Evolutionary conservation across 2,888 invertebrate species (phyloP).

Genomic region (Perizoma affinitatum): DNA sequence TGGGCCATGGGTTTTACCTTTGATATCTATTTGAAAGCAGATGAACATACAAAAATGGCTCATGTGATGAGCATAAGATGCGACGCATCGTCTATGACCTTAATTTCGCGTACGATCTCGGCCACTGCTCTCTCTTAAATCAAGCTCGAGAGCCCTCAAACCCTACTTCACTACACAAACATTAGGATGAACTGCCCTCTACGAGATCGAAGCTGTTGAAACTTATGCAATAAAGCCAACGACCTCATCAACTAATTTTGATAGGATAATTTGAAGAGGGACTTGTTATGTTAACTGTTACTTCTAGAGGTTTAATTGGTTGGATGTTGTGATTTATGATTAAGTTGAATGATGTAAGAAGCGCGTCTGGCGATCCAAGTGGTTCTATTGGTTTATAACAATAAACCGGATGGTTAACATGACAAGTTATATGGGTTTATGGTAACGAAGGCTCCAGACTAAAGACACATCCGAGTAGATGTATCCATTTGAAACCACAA

Average conservation of each 20-base stretch:
- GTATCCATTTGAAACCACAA: slow-evolving; percentile 68
- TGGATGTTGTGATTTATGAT: slow-evolving; percentile 37
- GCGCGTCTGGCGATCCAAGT: slow-evolving; percentile 25
- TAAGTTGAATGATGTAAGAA: slow-evolving; percentile 40
- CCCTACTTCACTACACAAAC: slow-evolving; percentile 68
- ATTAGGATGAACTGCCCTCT: slow-evolving; percentile 66
- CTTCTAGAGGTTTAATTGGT: slow-evolving; percentile 55
- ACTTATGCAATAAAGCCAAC: slow-evolving; percentile 74
- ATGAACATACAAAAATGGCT: slow-evolving; percentile 15
- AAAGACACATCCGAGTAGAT: slow-evolving; percentile 45
- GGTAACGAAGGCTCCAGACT: slow-evolving; percentile 40
- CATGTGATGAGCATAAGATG: slow-evolving; percentile 39
- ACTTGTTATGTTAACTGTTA: slow-evolving; percentile 51
- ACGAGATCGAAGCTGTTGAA: slow-evolving; percentile 48
- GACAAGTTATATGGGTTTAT: slow-evolving; percentile 29
- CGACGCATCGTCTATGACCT: slow-evolving; percentile 74
- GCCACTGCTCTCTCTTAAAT: slow-evolving; percentile 82
- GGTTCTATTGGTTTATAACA: slow-evolving; percentile 21
- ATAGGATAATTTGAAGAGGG: slow-evolving; percentile 56
- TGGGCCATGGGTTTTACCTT: slow-evolving; percentile 21
- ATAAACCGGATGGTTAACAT: slow-evolving; percentile 17
- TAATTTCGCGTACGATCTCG: slow-evolving; percentile 74
- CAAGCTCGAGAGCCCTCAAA: slow-evolving; percentile 80
- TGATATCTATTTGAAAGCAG: slow-evolving; percentile 24
- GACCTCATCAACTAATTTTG: slow-evolving; percentile 64